These are phyloP conservation scores for Eledone cirrhosa DNA, from an alignment of 2,888 invertebrate species.

Conservation along the genomic window DNA sequence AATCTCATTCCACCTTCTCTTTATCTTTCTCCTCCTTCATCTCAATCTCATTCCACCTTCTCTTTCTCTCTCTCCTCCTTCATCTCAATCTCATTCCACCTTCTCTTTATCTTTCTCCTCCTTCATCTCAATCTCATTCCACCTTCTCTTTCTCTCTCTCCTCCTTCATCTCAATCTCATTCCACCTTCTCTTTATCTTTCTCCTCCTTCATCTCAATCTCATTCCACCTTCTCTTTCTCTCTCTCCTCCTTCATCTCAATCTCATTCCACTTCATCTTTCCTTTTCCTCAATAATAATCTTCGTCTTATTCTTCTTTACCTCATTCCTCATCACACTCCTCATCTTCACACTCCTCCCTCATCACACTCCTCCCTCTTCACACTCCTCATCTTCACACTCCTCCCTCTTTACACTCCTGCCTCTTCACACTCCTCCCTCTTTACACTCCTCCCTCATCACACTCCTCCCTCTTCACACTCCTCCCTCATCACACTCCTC, in stretches of 20 bases:
- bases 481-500: no score
- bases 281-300: background rate
- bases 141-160: background rate
- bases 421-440: no score
- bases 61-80: no score
- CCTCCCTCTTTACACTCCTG: no score
- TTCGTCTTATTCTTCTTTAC: no score
- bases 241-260: background rate
- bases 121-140: background rate
- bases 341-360: no score
- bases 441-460: no score
- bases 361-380: no score
- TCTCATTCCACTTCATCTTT: background rate
- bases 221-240: background rate
- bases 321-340: no score
- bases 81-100: no score
- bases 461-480: no score
- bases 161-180: background rate
- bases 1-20: background rate
- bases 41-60: background rate
- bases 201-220: background rate
- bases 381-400: no score
- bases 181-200: background rate
- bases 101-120: background rate
- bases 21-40: background rate